phyloP scores from a whole-genome alignment of 2,888 invertebrate species.

The Apantesis nais region DNA sequence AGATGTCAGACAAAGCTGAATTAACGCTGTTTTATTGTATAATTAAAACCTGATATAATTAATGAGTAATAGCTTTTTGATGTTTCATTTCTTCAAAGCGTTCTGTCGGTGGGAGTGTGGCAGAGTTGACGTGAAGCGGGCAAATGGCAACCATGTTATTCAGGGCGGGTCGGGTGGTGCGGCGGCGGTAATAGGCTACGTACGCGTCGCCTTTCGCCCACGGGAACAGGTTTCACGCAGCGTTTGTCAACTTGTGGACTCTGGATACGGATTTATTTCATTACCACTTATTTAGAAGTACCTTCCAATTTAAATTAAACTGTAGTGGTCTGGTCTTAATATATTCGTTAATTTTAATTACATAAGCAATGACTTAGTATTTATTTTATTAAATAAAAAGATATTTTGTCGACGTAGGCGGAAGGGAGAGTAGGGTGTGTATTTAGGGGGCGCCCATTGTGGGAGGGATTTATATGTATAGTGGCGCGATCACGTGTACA shows the following conservation, averaged over 20 bases:
- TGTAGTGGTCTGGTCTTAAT: not conserved
- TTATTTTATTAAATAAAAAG: conserved; percentile 57
- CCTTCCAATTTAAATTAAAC: not conserved
- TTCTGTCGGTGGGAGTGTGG: conserved; percentile 30
- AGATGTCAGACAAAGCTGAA: conserved; percentile 15
- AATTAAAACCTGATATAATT: conserved; percentile 14
- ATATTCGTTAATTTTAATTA: not conserved
- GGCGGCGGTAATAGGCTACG: conserved; percentile 42
- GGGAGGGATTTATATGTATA: conserved; percentile 81
- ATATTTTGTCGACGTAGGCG: conserved; percentile 75
- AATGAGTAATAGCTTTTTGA: conserved; percentile 2
- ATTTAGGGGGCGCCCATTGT: conserved; percentile 75
- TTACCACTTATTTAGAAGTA: conserved; percentile 27
- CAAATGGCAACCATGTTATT: conserved; percentile 47
- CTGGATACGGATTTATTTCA: conserved; percentile 46
- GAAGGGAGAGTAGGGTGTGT: conserved; percentile 68
- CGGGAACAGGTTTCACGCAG: conserved; percentile 69
- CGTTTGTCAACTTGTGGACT: conserved; percentile 51
- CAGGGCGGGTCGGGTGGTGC: conserved; percentile 45
- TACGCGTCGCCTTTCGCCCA: conserved; percentile 63
- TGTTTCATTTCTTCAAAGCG: conserved; percentile 13
- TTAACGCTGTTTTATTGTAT: conserved; percentile 12
- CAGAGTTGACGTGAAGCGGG: conserved; percentile 36
- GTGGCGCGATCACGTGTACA: conserved; percentile 85
- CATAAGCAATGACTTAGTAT: conserved; percentile 22